These are phyloP conservation scores for Gastracanthus pulcherrimus DNA, from an alignment of 2,888 invertebrate genomes.

Conservation along the genomic window DNA sequence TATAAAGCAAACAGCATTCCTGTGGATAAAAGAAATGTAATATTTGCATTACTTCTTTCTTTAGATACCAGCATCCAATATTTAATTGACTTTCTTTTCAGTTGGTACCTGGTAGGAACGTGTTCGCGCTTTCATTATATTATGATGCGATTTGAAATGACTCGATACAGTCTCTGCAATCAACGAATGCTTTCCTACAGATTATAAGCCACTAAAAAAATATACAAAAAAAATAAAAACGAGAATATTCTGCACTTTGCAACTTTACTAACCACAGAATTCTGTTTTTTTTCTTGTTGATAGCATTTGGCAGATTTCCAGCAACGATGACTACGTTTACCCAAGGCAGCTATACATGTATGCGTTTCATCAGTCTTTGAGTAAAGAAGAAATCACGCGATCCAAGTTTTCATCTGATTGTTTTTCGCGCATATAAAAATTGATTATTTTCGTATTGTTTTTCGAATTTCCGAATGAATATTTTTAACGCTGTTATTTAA, in stretches of 20 bases:
- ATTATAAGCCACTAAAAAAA: constrained; percentile 6
- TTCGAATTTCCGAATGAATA: background rate
- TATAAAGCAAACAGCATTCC: constrained; percentile 31
- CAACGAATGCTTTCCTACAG: constrained; percentile 60
- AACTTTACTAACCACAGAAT: constrained; percentile 66
- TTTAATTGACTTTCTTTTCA: constrained; percentile 68
- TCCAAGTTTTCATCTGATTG: constrained; percentile 65
- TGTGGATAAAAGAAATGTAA: constrained; percentile 56
- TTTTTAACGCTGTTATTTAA: constrained; percentile 10
- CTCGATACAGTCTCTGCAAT: background rate
- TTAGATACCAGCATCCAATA: constrained; percentile 67
- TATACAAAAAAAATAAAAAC: background rate
- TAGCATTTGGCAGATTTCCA: constrained; percentile 92
- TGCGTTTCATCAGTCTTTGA: constrained; percentile 77
- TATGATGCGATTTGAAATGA: constrained; percentile 16
- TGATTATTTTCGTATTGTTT: background rate
- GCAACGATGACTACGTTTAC: constrained; percentile 88
- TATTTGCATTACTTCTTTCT: background rate
- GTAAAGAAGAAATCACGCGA: constrained; percentile 71
- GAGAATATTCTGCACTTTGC: constrained; percentile 45
- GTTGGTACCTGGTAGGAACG: constrained; percentile 64
- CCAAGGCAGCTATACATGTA: constrained; percentile 95
- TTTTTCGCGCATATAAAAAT: background rate
- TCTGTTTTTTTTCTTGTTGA: constrained; percentile 77
- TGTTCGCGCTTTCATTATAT: constrained; percentile 59